phyloP scores from a whole-genome alignment of 2,888 invertebrate species.

The Drosophila emarginata region DNA sequence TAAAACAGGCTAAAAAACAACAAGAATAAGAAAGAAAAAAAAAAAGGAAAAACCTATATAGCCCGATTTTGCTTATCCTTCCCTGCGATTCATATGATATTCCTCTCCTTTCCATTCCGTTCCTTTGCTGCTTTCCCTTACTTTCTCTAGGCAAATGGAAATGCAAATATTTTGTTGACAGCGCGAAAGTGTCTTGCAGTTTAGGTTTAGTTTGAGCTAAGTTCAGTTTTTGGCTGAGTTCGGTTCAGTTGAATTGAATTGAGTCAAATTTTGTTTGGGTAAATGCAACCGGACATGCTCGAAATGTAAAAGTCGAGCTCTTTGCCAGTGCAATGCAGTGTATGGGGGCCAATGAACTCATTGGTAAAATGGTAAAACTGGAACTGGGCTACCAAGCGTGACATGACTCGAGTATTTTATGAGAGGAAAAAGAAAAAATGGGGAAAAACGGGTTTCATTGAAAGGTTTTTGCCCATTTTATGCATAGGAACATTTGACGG shows the following conservation, averaged over 20 bases:
- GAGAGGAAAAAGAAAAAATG: conserved; percentile 24
- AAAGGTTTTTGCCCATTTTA: conserved; percentile 26
- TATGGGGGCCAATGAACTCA: conserved; percentile 33
- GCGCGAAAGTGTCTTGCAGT: conserved; percentile 59
- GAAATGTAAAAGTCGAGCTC: conserved; percentile 40
- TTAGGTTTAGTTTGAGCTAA: conserved; percentile 4
- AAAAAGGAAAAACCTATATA: too few species aligned
- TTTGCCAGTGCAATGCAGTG: conserved; percentile 1
- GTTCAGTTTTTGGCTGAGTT: conserved; percentile 34
- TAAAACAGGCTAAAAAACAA: background rate
- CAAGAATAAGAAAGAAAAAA: background rate
- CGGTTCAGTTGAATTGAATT: background rate
- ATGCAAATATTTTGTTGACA: conserved; percentile 71
- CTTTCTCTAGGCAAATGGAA: conserved; percentile 34
- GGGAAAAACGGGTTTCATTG: conserved; percentile 31
- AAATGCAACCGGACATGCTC: conserved; percentile 55
- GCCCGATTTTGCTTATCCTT: background rate
- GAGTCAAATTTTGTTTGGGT: conserved; percentile 8
- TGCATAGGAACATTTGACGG: conserved; percentile 5
- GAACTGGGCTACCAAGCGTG: conserved; percentile 6
- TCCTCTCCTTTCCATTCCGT: background rate
- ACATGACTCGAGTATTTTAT: conserved; percentile 41
- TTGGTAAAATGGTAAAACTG: conserved; percentile 30
- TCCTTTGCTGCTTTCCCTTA: background rate
- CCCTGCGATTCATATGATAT: background rate